Evolutionary conservation across 1,140 invertebrate genomes (phyloP).

Genomic region (Cherax quadricarinatus): DNA sequence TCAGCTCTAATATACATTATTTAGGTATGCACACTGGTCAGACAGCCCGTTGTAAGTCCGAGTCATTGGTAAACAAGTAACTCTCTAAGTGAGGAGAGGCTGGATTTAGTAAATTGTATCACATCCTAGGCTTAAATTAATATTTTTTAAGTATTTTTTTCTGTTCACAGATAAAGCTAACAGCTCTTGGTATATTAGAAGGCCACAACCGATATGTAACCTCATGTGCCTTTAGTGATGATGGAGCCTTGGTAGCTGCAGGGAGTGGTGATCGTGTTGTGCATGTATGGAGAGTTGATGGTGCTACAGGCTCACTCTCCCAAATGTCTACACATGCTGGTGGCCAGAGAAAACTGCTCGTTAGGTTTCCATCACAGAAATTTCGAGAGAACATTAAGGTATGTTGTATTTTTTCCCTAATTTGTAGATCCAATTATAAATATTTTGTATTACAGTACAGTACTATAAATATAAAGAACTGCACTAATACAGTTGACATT

Average conservation of each 20-base stretch:
- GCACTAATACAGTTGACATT: no score
- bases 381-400: conserved; percentile 61
- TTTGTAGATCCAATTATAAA: neutral
- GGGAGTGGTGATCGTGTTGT: conserved; percentile 78
- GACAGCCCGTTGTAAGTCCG: no score
- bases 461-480: no score
- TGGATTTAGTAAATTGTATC: no score
- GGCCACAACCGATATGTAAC: conserved; percentile 85
- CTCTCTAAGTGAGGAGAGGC: no score
- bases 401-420: neutral
- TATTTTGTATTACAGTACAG: neutral
- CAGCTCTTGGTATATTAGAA: conserved; percentile 77
- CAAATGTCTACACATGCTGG: neutral
- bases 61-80: no score
- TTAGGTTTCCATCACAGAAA: conserved; percentile 62
- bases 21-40: no score
- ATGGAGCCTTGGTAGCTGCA: conserved; percentile 82
- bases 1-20: no score
- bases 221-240: conserved; percentile 83
- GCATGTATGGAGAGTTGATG: conserved; percentile 76
- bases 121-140: no score
- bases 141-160: neutral
- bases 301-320: conserved; percentile 24
- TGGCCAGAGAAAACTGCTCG: conserved; percentile 22
- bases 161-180: conserved; percentile 50